Evolutionary conservation across 2,888 invertebrate genomes (phyloP).

Genomic region (Rhagonycha lutea): DNA sequence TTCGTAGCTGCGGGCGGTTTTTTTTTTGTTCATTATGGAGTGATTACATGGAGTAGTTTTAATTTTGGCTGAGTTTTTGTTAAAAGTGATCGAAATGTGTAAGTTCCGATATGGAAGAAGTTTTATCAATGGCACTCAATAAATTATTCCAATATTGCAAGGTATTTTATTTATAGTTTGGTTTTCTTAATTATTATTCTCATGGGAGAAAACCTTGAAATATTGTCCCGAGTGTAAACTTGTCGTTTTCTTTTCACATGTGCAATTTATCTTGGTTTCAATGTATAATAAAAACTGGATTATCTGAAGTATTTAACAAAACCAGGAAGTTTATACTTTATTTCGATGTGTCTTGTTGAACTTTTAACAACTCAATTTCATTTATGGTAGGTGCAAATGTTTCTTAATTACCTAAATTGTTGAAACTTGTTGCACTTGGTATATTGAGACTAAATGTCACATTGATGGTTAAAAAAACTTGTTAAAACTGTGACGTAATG

Average conservation of each 20-base stretch:
- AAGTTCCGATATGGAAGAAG: conserved; percentile 9
- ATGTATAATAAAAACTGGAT: background rate
- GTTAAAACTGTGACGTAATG: background rate
- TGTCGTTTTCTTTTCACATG: background rate
- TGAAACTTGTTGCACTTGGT: background rate
- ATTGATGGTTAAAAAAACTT: background rate
- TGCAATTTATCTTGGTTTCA: background rate
- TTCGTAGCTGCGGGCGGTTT: conserved; percentile 17
- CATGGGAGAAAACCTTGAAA: background rate
- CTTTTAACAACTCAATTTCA: background rate
- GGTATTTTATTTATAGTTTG: background rate
- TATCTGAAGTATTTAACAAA: background rate
- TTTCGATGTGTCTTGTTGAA: background rate
- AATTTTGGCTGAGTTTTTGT: background rate
- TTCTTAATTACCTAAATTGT: background rate
- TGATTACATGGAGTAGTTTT: background rate
- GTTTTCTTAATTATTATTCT: background rate
- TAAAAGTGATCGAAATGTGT: conserved; percentile 7
- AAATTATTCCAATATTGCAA: background rate
- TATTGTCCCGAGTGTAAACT: background rate
- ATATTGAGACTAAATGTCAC: background rate
- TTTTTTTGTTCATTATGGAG: conserved; percentile 9
- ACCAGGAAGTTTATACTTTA: background rate
- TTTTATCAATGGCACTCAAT: conserved; percentile 11
- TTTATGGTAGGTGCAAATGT: background rate